Percentiles rank a stretch among this genome's conserved stretches.
Evolutionary conservation across 2,888 invertebrate species (phyloP).

Genomic region (Rhopalosiphum nymphaeae): DNA sequence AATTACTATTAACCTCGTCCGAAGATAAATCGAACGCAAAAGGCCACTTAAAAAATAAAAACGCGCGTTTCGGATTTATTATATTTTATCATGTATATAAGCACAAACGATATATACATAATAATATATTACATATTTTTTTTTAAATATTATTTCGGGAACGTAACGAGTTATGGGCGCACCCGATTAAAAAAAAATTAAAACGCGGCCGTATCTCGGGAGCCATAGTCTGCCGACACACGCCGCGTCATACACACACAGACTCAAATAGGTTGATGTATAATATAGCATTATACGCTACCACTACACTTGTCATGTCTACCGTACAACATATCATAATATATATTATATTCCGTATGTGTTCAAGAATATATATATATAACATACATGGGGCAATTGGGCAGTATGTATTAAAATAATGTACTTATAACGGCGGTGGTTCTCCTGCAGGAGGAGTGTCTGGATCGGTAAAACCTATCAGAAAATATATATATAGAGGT

Average conservation of each 20-base stretch:
- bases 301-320: slow-evolving; percentile 10
- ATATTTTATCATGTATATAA: background rate
- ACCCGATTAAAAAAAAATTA: slow-evolving; percentile 54
- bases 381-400: background rate
- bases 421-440: background rate
- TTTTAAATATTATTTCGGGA: slow-evolving; percentile 24
- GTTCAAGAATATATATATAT: background rate
- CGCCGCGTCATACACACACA: background rate
- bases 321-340: slow-evolving; percentile 8
- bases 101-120: background rate
- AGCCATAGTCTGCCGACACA: slow-evolving; percentile 39
- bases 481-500: background rate
- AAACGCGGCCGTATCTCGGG: slow-evolving; percentile 57
- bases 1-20: slow-evolving; percentile 14
- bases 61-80: slow-evolving; percentile 47
- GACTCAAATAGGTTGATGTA: background rate
- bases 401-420: slow-evolving; percentile 4
- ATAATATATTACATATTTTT: background rate
- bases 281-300: background rate
- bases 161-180: slow-evolving; percentile 60
- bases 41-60: slow-evolving; percentile 17
- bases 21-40: slow-evolving; percentile 42
- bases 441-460: slow-evolving; percentile 43
- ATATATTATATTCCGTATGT: background rate
- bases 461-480: slow-evolving; percentile 42